phyloP scores from a whole-genome alignment of 2,888 invertebrate species.

The Phalangium opilio region DNA sequence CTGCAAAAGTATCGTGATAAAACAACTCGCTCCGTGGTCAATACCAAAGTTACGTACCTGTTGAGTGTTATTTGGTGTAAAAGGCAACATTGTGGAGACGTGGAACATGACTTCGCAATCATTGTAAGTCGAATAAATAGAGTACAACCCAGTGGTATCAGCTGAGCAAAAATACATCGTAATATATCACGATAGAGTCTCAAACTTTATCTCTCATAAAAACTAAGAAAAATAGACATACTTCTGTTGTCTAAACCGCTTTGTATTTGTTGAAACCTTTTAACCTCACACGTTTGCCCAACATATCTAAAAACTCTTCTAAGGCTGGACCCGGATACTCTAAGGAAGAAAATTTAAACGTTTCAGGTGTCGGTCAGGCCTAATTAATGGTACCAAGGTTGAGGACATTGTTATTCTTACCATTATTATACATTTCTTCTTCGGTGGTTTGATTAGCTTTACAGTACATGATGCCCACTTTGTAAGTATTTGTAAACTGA shows the following conservation, averaged over 20 bases:
- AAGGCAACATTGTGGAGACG: constrained; percentile 89
- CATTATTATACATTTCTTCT: constrained; percentile 98
- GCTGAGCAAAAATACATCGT: constrained; percentile 34
- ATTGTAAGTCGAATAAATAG: constrained; percentile 78
- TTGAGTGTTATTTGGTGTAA: constrained; percentile 85
- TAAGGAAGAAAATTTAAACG: constrained; percentile 20
- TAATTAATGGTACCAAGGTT: background rate
- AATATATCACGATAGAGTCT: constrained; percentile 5
- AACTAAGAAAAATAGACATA: no score
- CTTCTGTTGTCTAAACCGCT: constrained; percentile 89
- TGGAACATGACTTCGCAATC: constrained; percentile 94
- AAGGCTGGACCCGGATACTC: constrained; percentile 77
- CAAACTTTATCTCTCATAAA: no score
- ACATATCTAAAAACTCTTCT: constrained; percentile 79
- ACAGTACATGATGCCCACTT: constrained; percentile 83
- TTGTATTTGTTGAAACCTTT: constrained; percentile 90
- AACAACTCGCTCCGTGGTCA: constrained; percentile 10
- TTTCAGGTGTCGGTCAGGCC: no score
- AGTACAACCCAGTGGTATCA: constrained; percentile 84
- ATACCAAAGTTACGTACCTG: no score
- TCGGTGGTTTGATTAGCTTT: constrained; percentile 77
- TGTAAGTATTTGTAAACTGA: constrained; percentile 66
- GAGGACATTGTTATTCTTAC: constrained; percentile 27
- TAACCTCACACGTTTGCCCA: constrained; percentile 72
- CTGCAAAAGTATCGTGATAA: constrained; percentile 22